Evolutionary conservation across 2,113 vertebrate species (phyloP).

Genomic region (Gobiocypris rarus): DNA sequence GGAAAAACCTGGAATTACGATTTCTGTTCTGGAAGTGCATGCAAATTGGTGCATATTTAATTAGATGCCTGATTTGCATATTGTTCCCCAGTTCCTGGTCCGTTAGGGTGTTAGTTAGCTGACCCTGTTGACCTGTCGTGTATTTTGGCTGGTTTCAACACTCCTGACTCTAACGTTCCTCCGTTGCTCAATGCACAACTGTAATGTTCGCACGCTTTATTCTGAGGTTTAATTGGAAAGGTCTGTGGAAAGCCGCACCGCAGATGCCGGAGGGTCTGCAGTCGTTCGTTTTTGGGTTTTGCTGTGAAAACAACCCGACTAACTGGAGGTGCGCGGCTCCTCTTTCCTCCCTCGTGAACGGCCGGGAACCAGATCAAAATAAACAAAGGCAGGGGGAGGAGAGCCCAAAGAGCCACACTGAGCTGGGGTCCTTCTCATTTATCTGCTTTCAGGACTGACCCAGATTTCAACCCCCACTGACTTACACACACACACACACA

Average conservation of each 20-base stretch:
- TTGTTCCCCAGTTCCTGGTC: too few relatives aligned
- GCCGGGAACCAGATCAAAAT: constrained; percentile 77
- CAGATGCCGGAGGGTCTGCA: neutral
- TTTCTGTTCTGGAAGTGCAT: neutral
- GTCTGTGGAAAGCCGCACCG: neutral
- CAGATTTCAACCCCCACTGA: constrained; percentile 39
- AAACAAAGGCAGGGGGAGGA: constrained; percentile 66
- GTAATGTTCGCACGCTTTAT: neutral
- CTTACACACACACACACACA: neutral
- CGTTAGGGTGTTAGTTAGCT: too few relatives aligned
- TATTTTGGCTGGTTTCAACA: too few relatives aligned
- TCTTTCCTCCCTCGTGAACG: constrained; percentile 38
- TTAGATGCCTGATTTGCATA: too few relatives aligned
- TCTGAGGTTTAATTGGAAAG: neutral
- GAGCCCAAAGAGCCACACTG: neutral
- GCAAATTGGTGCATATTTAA: neutral
- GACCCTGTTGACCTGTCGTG: too few relatives aligned
- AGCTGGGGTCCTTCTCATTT: constrained; percentile 72
- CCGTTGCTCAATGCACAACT: neutral
- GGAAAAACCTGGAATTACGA: too few relatives aligned
- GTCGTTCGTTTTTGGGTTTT: neutral
- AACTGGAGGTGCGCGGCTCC: neutral
- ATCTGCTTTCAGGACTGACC: constrained; percentile 67
- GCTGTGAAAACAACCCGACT: neutral
- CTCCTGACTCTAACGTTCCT: too few relatives aligned